Conservation (phyloP, 2,888 invertebrate genomes). For the Parnassius apollo region DNA sequence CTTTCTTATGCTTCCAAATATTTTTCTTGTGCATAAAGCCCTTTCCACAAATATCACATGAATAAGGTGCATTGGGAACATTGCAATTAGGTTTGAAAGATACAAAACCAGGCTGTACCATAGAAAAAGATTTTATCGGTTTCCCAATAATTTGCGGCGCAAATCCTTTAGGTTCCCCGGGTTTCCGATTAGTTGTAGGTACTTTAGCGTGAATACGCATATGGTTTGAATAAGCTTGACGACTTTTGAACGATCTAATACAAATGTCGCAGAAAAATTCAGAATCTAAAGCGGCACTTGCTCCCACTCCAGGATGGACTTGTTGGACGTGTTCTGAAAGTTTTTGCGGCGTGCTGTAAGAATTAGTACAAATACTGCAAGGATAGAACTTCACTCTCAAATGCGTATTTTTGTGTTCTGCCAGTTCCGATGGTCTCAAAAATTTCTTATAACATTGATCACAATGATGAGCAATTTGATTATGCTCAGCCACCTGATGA, state of each 20-base stretch:
- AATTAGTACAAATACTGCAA: conserved; percentile 80
- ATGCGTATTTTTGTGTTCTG: conserved; percentile 84
- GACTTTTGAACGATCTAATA: conserved; percentile 80
- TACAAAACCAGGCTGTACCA: conserved; percentile 58
- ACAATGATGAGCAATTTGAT: conserved; percentile 78
- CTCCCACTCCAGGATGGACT: conserved; percentile 64
- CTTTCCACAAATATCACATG: conserved; percentile 85
- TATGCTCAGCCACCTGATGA: conserved; percentile 80
- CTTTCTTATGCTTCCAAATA: conserved; percentile 79
- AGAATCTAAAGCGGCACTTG: conserved; percentile 46
- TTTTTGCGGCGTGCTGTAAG: conserved; percentile 83
- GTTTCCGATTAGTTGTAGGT: conserved; percentile 73
- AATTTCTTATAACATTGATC: conserved; percentile 84
- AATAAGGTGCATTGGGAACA: conserved; percentile 76
- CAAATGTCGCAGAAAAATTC: conserved; percentile 82
- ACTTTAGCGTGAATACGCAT: conserved; percentile 79
- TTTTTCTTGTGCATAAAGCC: conserved; percentile 80
- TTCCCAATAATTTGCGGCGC: conserved; percentile 70
- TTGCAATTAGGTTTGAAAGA: conserved; percentile 64
- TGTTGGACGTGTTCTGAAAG: conserved; percentile 80
- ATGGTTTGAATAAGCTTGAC: conserved; percentile 78
- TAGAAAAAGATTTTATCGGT: conserved; percentile 63
- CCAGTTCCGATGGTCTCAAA: conserved; percentile 80
- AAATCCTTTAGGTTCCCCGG: conserved; percentile 62
- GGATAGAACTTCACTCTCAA: conserved; percentile 84